phyloP scores from a whole-genome alignment of 1,140 invertebrate species.

The Meloidogyne chitwoodi region DNA sequence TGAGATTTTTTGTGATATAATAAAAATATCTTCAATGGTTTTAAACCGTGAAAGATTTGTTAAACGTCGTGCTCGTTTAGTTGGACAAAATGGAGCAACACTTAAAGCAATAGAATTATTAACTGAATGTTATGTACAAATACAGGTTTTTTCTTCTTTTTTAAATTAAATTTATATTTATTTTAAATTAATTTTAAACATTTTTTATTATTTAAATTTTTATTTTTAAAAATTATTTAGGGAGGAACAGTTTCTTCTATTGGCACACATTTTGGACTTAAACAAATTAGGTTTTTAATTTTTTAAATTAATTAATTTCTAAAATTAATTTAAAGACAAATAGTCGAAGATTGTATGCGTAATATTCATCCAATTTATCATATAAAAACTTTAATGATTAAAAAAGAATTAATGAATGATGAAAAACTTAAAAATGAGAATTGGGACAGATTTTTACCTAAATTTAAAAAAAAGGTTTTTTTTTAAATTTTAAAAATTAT shows the following conservation, averaged over 20 bases:
- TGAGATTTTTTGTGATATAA: conserved; percentile 87
- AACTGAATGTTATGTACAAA: conserved; percentile 93
- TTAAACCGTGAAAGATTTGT: conserved; percentile 86
- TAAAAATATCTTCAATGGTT: conserved; percentile 87
- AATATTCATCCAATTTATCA: conserved; percentile 99
- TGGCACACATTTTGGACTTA: conserved; percentile 87
- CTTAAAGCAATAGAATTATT: conserved; percentile 93
- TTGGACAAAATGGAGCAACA: conserved; percentile 93
- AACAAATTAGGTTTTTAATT: conserved; percentile 68
- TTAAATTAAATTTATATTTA: conserved; percentile 63
- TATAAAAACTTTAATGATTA: conserved; percentile 96
- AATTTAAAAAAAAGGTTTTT: conserved; percentile 80
- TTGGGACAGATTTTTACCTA: conserved; percentile 94
- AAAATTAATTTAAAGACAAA: conserved; percentile 66
- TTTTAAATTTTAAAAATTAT: background rate
- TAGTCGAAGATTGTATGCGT: conserved; percentile 95
- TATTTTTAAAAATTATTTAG: conserved; percentile 23
- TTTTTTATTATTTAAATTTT: background rate
- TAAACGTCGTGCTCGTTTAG: conserved; percentile 85
- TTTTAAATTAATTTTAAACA: no score
- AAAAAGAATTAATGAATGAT: conserved; percentile 80
- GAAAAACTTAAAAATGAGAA: conserved; percentile 86
- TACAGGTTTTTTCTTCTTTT: conserved; percentile 62
- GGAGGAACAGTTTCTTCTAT: conserved; percentile 94
- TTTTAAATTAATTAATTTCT: conserved; percentile 1